These are phyloP conservation scores for Aleiodes alternator DNA, from an alignment of 2,888 invertebrate genomes.

Conservation along the genomic window DNA sequence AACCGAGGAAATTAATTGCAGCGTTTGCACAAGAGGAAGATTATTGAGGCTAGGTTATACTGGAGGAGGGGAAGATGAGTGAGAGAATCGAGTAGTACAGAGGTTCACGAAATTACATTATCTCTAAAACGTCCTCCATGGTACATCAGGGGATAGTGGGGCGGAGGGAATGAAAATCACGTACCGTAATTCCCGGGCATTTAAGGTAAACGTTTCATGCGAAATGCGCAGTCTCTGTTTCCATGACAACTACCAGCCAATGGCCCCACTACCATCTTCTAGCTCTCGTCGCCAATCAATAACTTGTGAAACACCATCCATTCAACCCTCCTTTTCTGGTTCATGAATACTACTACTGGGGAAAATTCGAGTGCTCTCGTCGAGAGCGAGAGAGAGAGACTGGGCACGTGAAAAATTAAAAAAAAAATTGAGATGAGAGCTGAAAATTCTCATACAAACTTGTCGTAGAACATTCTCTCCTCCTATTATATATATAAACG, in stretches of 20 bases:
- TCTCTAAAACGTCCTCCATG: constrained; percentile 70
- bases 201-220: constrained; percentile 73
- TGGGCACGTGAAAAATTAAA: constrained; percentile 33
- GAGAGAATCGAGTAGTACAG: constrained; percentile 60
- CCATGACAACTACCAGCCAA: constrained; percentile 64
- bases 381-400: not conserved
- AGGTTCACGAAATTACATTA: constrained; percentile 71
- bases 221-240: constrained; percentile 69
- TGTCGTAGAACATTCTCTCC: not conserved
- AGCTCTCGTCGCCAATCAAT: constrained; percentile 70
- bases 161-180: constrained; percentile 68
- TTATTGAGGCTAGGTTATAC: constrained; percentile 32
- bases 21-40: constrained; percentile 46
- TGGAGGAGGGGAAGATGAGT: constrained; percentile 40
- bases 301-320: constrained; percentile 72
- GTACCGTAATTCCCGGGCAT: constrained; percentile 74
- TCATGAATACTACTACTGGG: constrained; percentile 39
- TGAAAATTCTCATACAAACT: constrained; percentile 14
- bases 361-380: constrained; percentile 43
- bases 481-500: constrained; percentile 8
- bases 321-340: constrained; percentile 22
- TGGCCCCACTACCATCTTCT: constrained; percentile 55
- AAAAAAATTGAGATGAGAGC: not conserved
- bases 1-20: constrained; percentile 43
- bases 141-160: constrained; percentile 39